These are phyloP conservation scores for Thyatira batis DNA, from an alignment of 2,888 invertebrate genomes.

Conservation along the genomic window DNA sequence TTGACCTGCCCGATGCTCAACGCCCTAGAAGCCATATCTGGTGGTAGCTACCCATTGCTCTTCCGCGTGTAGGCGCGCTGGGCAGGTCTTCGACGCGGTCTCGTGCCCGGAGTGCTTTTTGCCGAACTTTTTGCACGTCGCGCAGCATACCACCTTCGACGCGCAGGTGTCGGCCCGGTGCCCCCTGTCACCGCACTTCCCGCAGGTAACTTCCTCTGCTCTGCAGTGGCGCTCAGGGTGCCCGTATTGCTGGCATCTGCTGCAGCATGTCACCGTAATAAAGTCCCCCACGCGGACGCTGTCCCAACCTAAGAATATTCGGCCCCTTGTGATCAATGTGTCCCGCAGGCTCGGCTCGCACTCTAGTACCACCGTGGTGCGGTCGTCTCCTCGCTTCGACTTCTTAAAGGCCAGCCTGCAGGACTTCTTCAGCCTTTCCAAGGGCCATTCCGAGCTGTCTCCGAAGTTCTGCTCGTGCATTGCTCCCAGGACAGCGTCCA, in stretches of 20 bases:
- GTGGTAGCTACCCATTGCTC: not conserved
- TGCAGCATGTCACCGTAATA: conserved; percentile 22
- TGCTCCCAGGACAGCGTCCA: not conserved
- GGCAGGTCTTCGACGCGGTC: conserved; percentile 20
- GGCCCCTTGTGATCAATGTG: not conserved
- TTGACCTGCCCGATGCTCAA: conserved; percentile 20
- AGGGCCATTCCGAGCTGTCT: not conserved
- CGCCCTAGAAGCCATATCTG: conserved; percentile 12
- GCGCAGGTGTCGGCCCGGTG: conserved; percentile 17
- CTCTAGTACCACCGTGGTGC: conserved; percentile 12
- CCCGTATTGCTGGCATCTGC: conserved; percentile 38
- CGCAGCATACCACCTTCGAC: conserved; percentile 7
- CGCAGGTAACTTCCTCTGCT: conserved; percentile 12
- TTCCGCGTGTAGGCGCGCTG: conserved; percentile 20
- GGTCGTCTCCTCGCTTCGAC: not conserved
- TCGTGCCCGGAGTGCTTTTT: conserved; percentile 12
- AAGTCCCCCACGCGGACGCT: conserved; percentile 9
- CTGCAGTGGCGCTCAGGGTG: conserved; percentile 35
- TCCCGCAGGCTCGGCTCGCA: conserved; percentile 8
- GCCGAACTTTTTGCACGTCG: conserved; percentile 35
- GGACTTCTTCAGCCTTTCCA: not conserved
- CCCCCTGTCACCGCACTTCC: conserved; percentile 22
- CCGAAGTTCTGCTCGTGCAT: conserved; percentile 10
- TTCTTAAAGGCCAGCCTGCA: conserved; percentile 2
- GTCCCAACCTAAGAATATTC: conserved; percentile 23